Conservation (phyloP, 1,140 invertebrate species). For the Heliconius nattereri region DNA sequence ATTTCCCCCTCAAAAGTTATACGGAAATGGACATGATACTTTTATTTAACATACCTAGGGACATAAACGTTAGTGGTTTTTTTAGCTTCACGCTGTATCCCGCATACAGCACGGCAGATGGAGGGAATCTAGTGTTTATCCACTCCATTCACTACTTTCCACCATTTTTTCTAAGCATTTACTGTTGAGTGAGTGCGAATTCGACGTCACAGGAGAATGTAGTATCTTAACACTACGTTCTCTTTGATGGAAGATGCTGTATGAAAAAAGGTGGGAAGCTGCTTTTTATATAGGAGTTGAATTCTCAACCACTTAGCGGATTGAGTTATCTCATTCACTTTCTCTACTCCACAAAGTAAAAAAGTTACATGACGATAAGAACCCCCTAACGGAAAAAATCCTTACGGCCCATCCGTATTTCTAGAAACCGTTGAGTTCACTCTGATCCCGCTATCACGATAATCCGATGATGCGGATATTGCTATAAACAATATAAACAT, state of each 20-base stretch:
- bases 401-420: neutral
- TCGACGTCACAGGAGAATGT: neutral
- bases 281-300: too few species aligned
- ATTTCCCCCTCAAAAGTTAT: too few species aligned
- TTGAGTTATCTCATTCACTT: too few species aligned
- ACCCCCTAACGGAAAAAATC: neutral
- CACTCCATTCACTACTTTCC: neutral
- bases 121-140: neutral
- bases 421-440: neutral
- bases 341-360: too few species aligned
- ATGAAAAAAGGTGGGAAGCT: too few species aligned
- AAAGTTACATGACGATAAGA: too few species aligned
- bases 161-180: neutral
- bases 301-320: too few species aligned
- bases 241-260: too few species aligned
- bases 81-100: neutral
- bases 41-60: too few species aligned
- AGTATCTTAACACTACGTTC: too few species aligned
- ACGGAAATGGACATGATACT: too few species aligned
- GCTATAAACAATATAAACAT: conserved; percentile 38
- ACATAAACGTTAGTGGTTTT: too few species aligned
- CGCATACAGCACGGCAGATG: neutral
- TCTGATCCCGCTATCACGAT: conserved; percentile 35
- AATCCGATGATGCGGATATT: conserved; percentile 29
- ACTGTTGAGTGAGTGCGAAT: neutral